A percentile compares a stretch with the other conserved stretches of the same genome.
These are phyloP conservation scores for Erynnis tages DNA, from an alignment of 2,888 invertebrate genomes.

Conservation along the genomic window DNA sequence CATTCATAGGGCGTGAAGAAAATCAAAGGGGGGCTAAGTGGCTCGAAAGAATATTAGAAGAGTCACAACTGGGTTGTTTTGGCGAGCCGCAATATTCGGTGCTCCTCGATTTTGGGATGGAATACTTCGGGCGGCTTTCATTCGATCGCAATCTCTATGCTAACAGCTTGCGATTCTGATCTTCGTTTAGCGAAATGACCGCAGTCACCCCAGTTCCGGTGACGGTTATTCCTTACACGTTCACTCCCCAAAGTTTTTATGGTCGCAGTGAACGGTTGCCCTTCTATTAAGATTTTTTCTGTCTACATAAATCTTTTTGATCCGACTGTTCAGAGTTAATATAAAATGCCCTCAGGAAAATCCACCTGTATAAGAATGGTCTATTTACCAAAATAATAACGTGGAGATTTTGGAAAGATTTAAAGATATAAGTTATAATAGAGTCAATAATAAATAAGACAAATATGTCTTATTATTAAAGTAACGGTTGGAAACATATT, in stretches of 20 bases:
- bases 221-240: constrained; percentile 80
- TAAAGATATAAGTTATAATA: too few relatives aligned
- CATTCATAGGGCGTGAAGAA: constrained; percentile 51
- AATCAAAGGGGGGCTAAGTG: constrained; percentile 67
- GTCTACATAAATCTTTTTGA: constrained; percentile 48
- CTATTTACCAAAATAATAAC: too few relatives aligned
- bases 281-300: constrained; percentile 62
- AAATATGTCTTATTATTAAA: too few relatives aligned
- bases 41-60: constrained; percentile 62
- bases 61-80: constrained; percentile 69
- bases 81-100: constrained; percentile 72
- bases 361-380: background rate
- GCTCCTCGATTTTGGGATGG: constrained; percentile 75
- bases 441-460: too few relatives aligned
- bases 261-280: constrained; percentile 62
- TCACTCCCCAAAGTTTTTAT: constrained; percentile 76
- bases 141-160: constrained; percentile 82
- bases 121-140: constrained; percentile 75
- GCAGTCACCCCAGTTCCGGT: constrained; percentile 74
- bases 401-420: too few relatives aligned
- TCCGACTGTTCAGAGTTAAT: constrained; percentile 18
- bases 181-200: constrained; percentile 82
- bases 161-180: constrained; percentile 81
- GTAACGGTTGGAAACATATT: too few relatives aligned
- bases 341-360: background rate